phyloP scores from a whole-genome alignment of 2,888 invertebrate genomes.

The Smittia aterrima region DNA sequence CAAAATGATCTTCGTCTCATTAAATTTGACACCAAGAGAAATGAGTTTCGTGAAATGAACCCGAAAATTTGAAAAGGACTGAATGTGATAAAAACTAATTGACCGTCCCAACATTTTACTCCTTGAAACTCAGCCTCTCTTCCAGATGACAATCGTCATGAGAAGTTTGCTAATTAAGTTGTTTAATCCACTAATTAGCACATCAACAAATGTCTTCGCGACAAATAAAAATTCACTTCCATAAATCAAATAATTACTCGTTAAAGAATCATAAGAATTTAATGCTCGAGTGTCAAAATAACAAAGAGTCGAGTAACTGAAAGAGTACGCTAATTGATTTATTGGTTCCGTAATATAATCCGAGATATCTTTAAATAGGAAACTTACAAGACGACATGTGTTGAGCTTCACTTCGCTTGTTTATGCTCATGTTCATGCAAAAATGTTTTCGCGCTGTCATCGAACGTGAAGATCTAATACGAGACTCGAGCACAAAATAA shows the following conservation, averaged over 20 bases:
- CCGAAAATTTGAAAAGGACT: conserved; percentile 21
- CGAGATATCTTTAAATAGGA: conserved; percentile 10
- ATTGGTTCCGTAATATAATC: conserved; percentile 6
- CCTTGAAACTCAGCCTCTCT: neutral
- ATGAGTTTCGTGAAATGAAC: neutral
- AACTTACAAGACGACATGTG: neutral
- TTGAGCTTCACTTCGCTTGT: neutral
- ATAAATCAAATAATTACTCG: conserved; percentile 41
- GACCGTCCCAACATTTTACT: neutral
- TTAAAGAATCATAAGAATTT: conserved; percentile 31
- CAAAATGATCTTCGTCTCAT: neutral
- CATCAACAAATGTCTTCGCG: conserved; percentile 33
- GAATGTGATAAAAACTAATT: conserved; percentile 39
- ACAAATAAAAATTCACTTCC: conserved; percentile 35
- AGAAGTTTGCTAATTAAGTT: conserved; percentile 38
- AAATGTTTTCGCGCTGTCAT: neutral
- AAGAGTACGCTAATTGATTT: conserved; percentile 40
- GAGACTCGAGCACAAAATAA: no score
- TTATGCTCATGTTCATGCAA: neutral
- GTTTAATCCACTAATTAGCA: conserved; percentile 38
- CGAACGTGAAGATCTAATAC: neutral
- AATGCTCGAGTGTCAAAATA: conserved; percentile 27
- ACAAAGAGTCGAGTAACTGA: neutral
- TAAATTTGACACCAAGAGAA: conserved; percentile 4
- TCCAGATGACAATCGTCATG: neutral